Evolutionary conservation across 2,888 invertebrate genomes (phyloP), one percentile per base, ranked within the genome.

Genomic region (Micoletzkya japonica): DNA sequence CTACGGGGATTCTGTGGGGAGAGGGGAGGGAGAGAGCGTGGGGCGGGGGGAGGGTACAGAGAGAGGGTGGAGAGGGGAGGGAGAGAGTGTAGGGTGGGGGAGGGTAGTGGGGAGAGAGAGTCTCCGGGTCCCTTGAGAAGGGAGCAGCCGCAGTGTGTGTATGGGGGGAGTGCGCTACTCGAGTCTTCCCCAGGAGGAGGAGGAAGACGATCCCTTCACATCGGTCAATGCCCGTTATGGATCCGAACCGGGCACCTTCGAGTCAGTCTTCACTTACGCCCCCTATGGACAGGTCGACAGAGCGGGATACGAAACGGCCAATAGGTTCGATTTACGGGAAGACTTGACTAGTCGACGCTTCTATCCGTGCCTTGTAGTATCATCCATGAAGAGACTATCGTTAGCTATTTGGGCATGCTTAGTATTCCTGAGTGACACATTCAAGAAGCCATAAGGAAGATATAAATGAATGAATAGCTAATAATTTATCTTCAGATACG

Each of bases 261-360:
- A 76, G 39, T 76, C 76, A 10, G 77, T 72, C 10, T 79, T 79
- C 67, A 79, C 77, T n/a, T 79, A 79, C 69, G 79, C 79, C 10
- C 75, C 73, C 2, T 79, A 79, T 71, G 78, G 78, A 72, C 77
- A 79, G 69, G 69, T 79, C n/a, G 77, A 79, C 57, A 75, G 72
- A 66, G 77, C 78, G 79, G 79, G 79, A 28, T 79, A 79, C 63
- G 64, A 70, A 37, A 75, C 71, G 10, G 77, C 77, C 4, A 73
- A 70, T 54, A 72, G 77, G 79, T 79, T 39, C 30, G 30, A 59
- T 26, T 39, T 39, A 17, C 7, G 39, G 17, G 39, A 10, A 10
- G 10, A 39, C 39, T 7, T 39, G 39, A 39, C 17, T 7, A 39
- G 39, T 39, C 7, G 7, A 39, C 7, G 10, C 17, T 7, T 10